Conservation (phyloP, 2,888 invertebrate genomes). For the Polydesmus complanatus region DNA sequence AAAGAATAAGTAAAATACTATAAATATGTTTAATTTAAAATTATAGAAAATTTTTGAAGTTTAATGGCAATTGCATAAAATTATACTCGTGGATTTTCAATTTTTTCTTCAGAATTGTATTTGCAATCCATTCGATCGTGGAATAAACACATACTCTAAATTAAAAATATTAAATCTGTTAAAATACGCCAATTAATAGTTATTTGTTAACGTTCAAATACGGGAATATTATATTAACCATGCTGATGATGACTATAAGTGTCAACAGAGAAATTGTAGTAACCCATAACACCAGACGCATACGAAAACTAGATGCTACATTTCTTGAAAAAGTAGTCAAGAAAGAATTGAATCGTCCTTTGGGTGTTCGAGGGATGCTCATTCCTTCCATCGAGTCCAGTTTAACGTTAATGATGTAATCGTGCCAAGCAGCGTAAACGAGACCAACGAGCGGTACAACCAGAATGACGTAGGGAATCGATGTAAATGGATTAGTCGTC, state of each 20-base stretch:
- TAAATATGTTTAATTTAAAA: slow-evolving; percentile 27
- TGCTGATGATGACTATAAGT: not conserved
- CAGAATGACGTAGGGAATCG: not conserved
- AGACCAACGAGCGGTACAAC: not conserved
- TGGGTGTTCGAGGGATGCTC: not conserved
- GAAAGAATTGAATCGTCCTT: not conserved
- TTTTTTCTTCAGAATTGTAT: not conserved
- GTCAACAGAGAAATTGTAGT: not conserved
- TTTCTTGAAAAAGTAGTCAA: not conserved
- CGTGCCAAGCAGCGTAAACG: slow-evolving; percentile 3
- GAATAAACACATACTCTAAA: slow-evolving; percentile 2
- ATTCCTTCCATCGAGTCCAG: not conserved
- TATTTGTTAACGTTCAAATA: not conserved
- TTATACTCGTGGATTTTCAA: slow-evolving; percentile 3
- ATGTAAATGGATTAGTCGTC: not conserved
- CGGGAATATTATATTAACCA: too few species aligned
- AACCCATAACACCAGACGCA: not conserved
- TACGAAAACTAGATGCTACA: not conserved
- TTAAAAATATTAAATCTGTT: not conserved
- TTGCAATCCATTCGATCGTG: not conserved
- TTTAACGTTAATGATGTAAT: not conserved
- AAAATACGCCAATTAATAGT: not conserved
- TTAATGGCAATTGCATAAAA: not conserved
- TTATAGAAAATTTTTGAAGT: not conserved
- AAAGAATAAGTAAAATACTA: slow-evolving; percentile 62